Evolutionary conservation across 2,888 invertebrate species (phyloP).

Genomic region (Pollenia angustigena): DNA sequence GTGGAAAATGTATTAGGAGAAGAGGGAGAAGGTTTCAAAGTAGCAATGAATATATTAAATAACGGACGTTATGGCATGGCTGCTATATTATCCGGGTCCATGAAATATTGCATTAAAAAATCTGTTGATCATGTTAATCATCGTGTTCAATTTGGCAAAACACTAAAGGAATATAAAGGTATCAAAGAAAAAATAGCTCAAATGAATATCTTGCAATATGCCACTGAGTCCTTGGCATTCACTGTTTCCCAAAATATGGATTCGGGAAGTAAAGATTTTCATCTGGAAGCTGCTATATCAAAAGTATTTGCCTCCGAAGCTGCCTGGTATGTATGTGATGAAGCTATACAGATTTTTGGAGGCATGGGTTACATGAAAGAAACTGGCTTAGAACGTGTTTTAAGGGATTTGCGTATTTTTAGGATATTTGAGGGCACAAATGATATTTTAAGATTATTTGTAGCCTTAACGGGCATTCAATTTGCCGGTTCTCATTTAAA

Average conservation of each 20-base stretch:
- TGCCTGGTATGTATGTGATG: conserved; percentile 98
- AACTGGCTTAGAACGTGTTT: conserved; percentile 94
- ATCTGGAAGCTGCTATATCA: conserved; percentile 98
- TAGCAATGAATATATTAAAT: conserved; percentile 99
- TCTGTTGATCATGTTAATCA: conserved; percentile 95
- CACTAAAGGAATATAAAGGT: conserved; percentile 91
- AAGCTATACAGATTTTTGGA: conserved; percentile 98
- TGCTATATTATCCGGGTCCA: conserved; percentile 96
- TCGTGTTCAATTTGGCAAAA: conserved; percentile 95
- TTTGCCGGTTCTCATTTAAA: conserved; percentile 96
- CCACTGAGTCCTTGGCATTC: conserved; percentile 96
- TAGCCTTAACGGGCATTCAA: conserved; percentile 97
- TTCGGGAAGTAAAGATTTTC: conserved; percentile 94
- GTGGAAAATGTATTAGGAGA: conserved; percentile 95
- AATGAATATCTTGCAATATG: conserved; percentile 96
- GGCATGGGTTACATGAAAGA: conserved; percentile 99
- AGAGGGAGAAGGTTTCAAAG: conserved; percentile 92
- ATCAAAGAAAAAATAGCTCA: conserved; percentile 97
- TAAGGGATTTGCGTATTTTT: conserved; percentile 98
- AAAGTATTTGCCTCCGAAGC: conserved; percentile 98
- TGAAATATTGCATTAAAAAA: conserved; percentile 93
- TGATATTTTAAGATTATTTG: conserved; percentile 97
- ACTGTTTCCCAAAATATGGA: conserved; percentile 99
- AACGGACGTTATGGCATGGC: conserved; percentile 99
- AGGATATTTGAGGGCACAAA: conserved; percentile 99